phyloP scores from a whole-genome alignment of 2,888 invertebrate species.

The Cabera pusaria region DNA sequence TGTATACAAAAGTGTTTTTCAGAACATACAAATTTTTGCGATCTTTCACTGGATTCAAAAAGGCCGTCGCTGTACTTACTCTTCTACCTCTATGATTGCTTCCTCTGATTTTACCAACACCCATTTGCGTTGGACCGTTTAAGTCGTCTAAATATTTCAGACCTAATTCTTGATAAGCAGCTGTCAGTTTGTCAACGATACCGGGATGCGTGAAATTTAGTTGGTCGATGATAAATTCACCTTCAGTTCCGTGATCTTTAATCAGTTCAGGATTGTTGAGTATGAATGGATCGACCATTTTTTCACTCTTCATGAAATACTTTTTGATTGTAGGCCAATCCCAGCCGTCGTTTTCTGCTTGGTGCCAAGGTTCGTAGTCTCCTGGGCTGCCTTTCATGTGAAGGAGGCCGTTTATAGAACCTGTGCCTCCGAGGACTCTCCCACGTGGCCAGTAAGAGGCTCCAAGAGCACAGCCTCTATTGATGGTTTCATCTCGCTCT shows the following conservation, averaged over 20 bases:
- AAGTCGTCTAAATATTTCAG: slow-evolving; percentile 66
- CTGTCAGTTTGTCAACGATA: slow-evolving; percentile 54
- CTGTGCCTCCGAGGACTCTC: slow-evolving; percentile 67
- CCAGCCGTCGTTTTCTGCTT: slow-evolving; percentile 62
- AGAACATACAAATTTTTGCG: slow-evolving; percentile 61
- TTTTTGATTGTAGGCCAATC: slow-evolving; percentile 63
- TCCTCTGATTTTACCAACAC: slow-evolving; percentile 79
- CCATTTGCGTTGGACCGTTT: slow-evolving; percentile 75
- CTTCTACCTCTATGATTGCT: slow-evolving; percentile 74
- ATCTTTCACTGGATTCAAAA: slow-evolving; percentile 54
- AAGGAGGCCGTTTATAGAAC: slow-evolving; percentile 68
- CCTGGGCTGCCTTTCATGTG: slow-evolving; percentile 66
- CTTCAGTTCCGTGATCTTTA: slow-evolving; percentile 72
- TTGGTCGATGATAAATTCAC: slow-evolving; percentile 76
- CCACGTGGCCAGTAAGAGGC: slow-evolving; percentile 73
- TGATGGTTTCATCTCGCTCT: slow-evolving; percentile 55
- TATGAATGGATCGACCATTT: slow-evolving; percentile 63
- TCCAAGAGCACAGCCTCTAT: slow-evolving; percentile 48
- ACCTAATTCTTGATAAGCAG: slow-evolving; percentile 77
- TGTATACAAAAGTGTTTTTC: slow-evolving; percentile 54
- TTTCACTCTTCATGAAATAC: slow-evolving; percentile 72
- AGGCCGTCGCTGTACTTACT: slow-evolving; percentile 82
- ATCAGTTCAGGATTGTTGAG: slow-evolving; percentile 56
- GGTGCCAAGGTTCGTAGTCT: slow-evolving; percentile 67
- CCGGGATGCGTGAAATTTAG: slow-evolving; percentile 64